phyloP scores from a whole-genome alignment of 1,140 invertebrate species.

The Zeugodacus cucurbitae region DNA sequence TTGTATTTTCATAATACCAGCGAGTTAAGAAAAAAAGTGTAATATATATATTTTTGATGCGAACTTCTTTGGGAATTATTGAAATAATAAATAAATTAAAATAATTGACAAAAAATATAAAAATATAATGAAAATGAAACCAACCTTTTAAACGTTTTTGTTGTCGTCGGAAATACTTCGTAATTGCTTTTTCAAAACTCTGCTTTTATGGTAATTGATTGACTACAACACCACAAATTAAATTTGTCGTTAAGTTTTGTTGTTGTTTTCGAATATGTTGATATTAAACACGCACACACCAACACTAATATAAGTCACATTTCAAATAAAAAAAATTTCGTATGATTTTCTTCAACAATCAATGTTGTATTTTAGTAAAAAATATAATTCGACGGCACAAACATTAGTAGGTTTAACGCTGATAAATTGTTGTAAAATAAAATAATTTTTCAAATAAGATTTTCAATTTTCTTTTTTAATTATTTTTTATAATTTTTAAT shows the following conservation, averaged over 20 bases:
- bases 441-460: background rate
- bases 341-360: background rate
- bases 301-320: background rate
- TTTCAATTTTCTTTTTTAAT: background rate
- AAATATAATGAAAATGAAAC: background rate
- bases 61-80: background rate
- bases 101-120: background rate
- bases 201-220: background rate
- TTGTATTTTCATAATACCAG: background rate
- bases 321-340: background rate
- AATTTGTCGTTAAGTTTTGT: background rate
- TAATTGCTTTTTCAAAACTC: background rate
- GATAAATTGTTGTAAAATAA: background rate
- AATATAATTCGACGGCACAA: slow-evolving; percentile 7
- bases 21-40: background rate
- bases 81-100: background rate
- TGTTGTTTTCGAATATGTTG: background rate
- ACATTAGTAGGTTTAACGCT: background rate
- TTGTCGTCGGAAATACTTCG: background rate
- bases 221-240: background rate
- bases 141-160: slow-evolving; percentile 22
- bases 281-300: background rate
- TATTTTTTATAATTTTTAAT: background rate
- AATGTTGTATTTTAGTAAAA: background rate
- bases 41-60: background rate